phyloP scores from a whole-genome alignment of 2,113 vertebrate species.

The Malaclemys terrapin region DNA sequence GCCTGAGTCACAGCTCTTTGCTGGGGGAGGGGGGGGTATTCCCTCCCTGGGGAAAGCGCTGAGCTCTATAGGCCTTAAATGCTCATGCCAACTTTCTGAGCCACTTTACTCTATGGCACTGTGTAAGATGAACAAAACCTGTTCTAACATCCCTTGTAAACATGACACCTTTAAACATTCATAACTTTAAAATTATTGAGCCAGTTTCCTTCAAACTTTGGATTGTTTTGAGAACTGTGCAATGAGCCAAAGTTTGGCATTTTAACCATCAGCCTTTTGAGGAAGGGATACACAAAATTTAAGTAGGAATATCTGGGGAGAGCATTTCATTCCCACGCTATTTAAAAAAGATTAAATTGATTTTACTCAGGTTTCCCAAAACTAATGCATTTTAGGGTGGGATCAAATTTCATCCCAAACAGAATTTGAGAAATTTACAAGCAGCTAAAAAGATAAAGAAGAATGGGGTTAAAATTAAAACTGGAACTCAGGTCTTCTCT shows the following conservation, averaged over 20 bases:
- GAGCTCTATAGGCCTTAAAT: background rate
- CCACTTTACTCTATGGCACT: background rate
- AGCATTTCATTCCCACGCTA: background rate
- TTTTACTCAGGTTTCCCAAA: background rate
- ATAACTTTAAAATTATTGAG: background rate
- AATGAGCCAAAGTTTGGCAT: background rate
- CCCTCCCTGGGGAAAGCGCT: background rate
- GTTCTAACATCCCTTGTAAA: background rate
- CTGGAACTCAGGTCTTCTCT: background rate
- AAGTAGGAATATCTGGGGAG: background rate
- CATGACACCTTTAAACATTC: background rate
- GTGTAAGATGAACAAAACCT: accelerated
- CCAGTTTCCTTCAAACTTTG: background rate
- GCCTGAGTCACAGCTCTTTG: background rate
- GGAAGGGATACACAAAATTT: background rate
- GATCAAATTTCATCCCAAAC: background rate
- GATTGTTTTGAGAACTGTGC: background rate
- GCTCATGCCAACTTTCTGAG: background rate
- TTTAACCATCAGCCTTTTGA: background rate
- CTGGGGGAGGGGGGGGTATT: background rate
- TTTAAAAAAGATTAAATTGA: background rate
- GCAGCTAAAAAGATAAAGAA: background rate
- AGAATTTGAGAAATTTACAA: background rate
- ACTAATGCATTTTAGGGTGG: background rate
- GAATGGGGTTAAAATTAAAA: background rate